Evolutionary conservation across 2,113 vertebrate genomes (phyloP).

Genomic region (Tachycineta bicolor): DNA sequence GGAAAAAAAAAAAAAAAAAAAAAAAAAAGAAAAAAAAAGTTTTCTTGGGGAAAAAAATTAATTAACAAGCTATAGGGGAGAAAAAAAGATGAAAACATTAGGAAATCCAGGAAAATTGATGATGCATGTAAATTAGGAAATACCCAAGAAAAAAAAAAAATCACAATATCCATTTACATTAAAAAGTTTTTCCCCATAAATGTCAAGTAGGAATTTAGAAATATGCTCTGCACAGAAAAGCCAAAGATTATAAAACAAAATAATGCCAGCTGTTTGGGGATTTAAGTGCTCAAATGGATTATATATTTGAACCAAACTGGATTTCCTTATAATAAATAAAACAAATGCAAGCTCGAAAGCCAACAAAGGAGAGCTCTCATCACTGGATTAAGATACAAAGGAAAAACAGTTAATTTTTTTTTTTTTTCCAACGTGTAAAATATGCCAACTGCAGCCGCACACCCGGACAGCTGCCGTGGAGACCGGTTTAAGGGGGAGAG

Average conservation of each 20-base stretch:
- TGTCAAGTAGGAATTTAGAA: constrained; percentile 70
- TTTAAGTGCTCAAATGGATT: constrained; percentile 72
- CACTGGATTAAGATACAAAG: constrained; percentile 54
- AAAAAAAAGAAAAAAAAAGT: constrained; percentile 12
- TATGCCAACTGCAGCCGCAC: constrained; percentile 36
- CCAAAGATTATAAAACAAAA: constrained; percentile 72
- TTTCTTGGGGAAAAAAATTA: constrained; percentile 9
- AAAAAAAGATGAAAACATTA: not conserved
- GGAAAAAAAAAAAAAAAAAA: constrained; percentile 7
- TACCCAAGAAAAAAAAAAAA: not conserved
- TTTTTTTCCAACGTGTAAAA: constrained; percentile 6
- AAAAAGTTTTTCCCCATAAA: constrained; percentile 66
- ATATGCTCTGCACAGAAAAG: constrained; percentile 58
- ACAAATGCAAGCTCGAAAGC: constrained; percentile 61
- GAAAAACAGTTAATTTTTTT: constrained; percentile 68
- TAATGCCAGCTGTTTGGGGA: constrained; percentile 69
- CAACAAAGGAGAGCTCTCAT: constrained; percentile 54
- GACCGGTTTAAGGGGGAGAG: not conserved
- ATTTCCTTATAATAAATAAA: constrained; percentile 70
- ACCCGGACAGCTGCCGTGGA: constrained; percentile 15
- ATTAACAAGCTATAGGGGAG: not conserved
- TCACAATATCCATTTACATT: constrained; percentile 54
- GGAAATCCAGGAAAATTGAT: constrained; percentile 29
- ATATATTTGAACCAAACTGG: constrained; percentile 70
- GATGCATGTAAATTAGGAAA: constrained; percentile 37